phyloP scores from a whole-genome alignment of 2,797 vertebrate genomes.

The Philypnodon macrostomus region DNA sequence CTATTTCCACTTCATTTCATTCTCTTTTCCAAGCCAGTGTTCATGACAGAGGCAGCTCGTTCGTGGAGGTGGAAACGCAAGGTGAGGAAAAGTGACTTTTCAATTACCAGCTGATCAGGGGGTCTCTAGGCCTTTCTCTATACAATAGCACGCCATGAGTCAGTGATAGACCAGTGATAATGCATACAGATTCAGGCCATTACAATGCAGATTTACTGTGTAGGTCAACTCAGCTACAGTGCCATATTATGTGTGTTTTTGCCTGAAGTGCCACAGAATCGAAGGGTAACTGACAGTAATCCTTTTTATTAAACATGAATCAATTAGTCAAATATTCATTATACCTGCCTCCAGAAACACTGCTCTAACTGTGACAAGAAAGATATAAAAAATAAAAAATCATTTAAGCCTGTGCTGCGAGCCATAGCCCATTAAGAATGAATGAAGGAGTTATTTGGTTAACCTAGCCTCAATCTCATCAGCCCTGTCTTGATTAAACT shows the following conservation, averaged over 20 bases:
- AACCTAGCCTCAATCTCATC: slow-evolving; percentile 33
- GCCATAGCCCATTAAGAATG: slow-evolving; percentile 25
- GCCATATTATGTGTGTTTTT: background rate
- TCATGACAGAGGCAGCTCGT: slow-evolving; percentile 17
- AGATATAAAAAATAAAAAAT: slow-evolving; percentile 5
- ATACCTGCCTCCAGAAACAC: background rate
- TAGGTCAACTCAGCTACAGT: slow-evolving; percentile 19
- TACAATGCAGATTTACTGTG: slow-evolving; percentile 16
- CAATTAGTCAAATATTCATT: slow-evolving; percentile 11
- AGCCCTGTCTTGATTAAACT: slow-evolving; percentile 55
- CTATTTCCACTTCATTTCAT: slow-evolving; percentile 19
- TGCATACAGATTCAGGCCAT: background rate
- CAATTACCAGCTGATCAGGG: slow-evolving; percentile 35
- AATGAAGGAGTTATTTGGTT: slow-evolving; percentile 20
- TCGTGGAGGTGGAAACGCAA: slow-evolving; percentile 5
- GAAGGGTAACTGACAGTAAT: background rate
- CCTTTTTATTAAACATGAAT: background rate
- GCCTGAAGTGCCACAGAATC: background rate
- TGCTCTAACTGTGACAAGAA: slow-evolving; percentile 7
- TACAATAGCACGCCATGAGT: background rate
- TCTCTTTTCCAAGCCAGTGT: slow-evolving; percentile 26
- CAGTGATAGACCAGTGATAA: background rate
- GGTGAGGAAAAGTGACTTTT: slow-evolving; percentile 1
- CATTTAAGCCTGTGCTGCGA: slow-evolving; percentile 14
- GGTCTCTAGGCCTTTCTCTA: slow-evolving; percentile 36